Evolutionary conservation across 2,113 vertebrate species (phyloP).

Genomic region (Gymnorhina tibicen): DNA sequence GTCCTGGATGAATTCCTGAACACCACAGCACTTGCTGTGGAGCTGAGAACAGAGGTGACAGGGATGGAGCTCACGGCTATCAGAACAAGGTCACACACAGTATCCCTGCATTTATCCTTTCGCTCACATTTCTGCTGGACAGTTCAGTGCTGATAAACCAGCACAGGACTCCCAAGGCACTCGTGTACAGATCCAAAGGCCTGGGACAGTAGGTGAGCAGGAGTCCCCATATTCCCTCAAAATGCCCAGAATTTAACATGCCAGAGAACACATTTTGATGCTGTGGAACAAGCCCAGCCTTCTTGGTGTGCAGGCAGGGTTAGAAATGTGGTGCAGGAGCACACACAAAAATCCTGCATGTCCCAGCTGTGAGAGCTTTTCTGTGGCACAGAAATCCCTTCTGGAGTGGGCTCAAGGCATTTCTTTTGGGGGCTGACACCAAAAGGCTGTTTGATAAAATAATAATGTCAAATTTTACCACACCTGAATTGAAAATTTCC

Average conservation of each 20-base stretch:
- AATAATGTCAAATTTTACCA: not conserved
- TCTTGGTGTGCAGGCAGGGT: accelerated
- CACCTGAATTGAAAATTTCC: not conserved
- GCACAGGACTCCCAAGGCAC: not conserved
- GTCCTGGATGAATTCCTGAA: not conserved
- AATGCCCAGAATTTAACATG: not conserved
- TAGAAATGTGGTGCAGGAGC: not conserved
- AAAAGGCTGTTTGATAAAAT: not conserved
- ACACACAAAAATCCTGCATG: not conserved
- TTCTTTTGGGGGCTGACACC: not conserved
- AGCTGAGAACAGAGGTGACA: not conserved
- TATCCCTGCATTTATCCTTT: not conserved
- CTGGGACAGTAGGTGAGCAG: too few species aligned
- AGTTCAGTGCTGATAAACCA: not conserved
- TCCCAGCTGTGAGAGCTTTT: not conserved
- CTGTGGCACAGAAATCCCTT: not conserved
- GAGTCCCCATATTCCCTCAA: not conserved
- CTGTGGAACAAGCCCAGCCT: not conserved
- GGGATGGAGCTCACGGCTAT: not conserved
- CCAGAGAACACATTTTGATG: not conserved
- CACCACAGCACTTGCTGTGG: not conserved
- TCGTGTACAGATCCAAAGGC: not conserved
- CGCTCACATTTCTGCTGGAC: not conserved
- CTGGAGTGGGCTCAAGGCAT: not conserved
- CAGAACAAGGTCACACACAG: not conserved